Conservation (phyloP, 2,113 vertebrate genomes). For the Machaerirhynchus nigripectus region DNA sequence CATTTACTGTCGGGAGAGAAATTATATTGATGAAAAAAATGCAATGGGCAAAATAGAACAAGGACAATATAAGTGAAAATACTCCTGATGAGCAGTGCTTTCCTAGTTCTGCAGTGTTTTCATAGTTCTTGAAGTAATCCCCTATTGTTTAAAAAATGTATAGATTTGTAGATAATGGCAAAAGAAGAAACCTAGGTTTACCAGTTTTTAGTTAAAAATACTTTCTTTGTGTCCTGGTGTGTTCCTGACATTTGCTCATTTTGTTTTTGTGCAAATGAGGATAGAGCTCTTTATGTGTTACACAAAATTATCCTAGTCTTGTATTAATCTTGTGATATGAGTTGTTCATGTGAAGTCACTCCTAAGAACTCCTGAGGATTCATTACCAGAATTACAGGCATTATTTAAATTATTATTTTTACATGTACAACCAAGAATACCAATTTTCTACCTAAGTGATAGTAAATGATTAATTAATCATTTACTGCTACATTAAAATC, state of each 20-base stretch:
- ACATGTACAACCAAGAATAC: not conserved
- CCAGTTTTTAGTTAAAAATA: not conserved
- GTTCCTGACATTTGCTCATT: not conserved
- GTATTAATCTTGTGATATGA: not conserved
- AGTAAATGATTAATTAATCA: not conserved
- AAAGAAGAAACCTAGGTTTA: not conserved
- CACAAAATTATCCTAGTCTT: not conserved
- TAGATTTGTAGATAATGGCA: not conserved
- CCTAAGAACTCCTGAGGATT: not conserved
- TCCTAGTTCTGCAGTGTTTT: not conserved
- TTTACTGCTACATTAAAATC: not conserved
- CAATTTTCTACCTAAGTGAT: not conserved
- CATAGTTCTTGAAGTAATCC: not conserved
- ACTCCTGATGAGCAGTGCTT: not conserved
- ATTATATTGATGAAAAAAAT: not conserved
- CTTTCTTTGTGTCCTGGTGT: not conserved
- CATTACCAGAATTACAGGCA: not conserved
- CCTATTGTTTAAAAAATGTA: not conserved
- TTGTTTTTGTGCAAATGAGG: not conserved
- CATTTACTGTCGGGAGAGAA: not conserved
- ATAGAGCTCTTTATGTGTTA: not conserved
- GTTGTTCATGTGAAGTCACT: not conserved
- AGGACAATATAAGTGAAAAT: not conserved
- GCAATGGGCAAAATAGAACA: not conserved
- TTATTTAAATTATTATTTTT: constrained; percentile 3